phyloP scores from a whole-genome alignment of 2,113 vertebrate species.

The Narcine bancroftii region DNA sequence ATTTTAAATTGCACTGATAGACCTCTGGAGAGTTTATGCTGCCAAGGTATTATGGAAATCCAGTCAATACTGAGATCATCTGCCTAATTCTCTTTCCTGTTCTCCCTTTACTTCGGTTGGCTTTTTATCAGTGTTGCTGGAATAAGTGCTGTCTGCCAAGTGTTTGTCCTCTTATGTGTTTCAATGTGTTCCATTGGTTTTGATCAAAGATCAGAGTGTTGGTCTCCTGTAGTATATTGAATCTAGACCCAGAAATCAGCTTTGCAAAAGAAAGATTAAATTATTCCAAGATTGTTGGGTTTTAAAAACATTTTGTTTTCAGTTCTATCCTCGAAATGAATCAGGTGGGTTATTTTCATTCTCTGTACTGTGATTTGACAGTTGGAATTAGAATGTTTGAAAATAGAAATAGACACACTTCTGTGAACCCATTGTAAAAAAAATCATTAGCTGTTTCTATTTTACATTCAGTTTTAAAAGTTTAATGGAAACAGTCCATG shows the following conservation, averaged over 20 bases:
- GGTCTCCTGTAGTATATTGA: neutral
- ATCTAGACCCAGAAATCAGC: neutral
- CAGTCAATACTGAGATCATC: neutral
- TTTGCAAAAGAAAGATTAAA: neutral
- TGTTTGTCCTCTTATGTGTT: neutral
- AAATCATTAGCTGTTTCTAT: neutral
- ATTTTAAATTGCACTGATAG: neutral
- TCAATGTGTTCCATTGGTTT: neutral
- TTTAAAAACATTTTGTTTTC: neutral
- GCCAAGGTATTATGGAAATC: constrained; percentile 23
- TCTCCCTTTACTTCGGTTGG: neutral
- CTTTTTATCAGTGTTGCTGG: neutral
- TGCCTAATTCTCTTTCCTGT: neutral
- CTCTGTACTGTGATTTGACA: neutral
- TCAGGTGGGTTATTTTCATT: neutral
- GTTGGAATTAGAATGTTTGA: neutral
- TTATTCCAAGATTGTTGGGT: neutral
- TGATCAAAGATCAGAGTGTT: neutral
- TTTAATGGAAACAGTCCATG: neutral
- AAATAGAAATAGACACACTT: constrained; percentile 8
- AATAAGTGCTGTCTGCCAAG: neutral
- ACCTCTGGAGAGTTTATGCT: neutral
- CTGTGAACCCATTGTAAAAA: neutral
- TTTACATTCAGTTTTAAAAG: neutral
- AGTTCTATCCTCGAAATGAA: neutral